Conservation (phyloP, 2,888 invertebrate species). For the Microplitis manilae region DNA sequence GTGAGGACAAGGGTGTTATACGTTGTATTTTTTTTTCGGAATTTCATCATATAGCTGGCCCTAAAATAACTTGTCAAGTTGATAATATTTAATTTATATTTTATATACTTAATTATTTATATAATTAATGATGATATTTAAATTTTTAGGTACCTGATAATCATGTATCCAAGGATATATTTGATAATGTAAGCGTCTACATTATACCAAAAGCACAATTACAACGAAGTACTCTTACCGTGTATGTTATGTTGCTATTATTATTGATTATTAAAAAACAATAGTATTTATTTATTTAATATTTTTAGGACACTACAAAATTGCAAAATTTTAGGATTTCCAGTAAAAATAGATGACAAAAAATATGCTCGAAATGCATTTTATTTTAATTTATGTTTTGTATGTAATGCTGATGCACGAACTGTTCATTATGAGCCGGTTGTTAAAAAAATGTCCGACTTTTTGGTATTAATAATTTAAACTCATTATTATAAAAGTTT, state of each 20-base stretch:
- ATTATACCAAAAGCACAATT: slow-evolving; percentile 96
- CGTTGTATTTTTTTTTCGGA: slow-evolving; percentile 88
- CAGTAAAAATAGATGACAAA: slow-evolving; percentile 89
- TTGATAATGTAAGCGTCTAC: slow-evolving; percentile 94
- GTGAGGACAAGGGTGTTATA: slow-evolving; percentile 82
- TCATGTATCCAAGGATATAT: slow-evolving; percentile 92
- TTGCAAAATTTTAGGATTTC: slow-evolving; percentile 93
- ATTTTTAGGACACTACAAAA: slow-evolving; percentile 80
- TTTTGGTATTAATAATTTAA: slow-evolving; percentile 76
- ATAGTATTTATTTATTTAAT: slow-evolving; percentile 29
- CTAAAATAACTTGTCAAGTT: slow-evolving; percentile 89
- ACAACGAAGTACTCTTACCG: slow-evolving; percentile 90
- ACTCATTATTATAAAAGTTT: background rate
- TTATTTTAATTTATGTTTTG: slow-evolving; percentile 95
- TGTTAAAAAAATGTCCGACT: slow-evolving; percentile 93
- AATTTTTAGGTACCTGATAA: slow-evolving; percentile 86
- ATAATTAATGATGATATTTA: slow-evolving; percentile 2
- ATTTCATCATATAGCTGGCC: slow-evolving; percentile 85
- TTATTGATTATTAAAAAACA: background rate
- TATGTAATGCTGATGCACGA: slow-evolving; percentile 90
- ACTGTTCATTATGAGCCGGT: slow-evolving; percentile 95
- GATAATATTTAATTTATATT: slow-evolving; percentile 46
- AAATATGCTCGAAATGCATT: slow-evolving; percentile 95
- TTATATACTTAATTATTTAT: slow-evolving; percentile 18
- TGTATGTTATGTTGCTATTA: slow-evolving; percentile 76